These are phyloP conservation scores for Vanessa atalanta DNA, from an alignment of 1,140 invertebrate genomes.

Conservation along the genomic window DNA sequence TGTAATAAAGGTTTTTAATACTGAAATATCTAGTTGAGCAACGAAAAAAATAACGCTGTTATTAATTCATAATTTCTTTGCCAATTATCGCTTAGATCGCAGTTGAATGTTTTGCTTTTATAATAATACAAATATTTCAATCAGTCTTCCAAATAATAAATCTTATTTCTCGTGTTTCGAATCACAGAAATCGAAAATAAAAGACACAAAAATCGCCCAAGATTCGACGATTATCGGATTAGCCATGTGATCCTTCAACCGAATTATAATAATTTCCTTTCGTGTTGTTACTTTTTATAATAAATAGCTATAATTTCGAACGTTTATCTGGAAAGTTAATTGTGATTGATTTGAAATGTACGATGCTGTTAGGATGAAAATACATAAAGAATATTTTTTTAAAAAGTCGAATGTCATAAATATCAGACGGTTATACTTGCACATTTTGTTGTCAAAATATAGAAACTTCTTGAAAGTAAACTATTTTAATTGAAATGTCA, in stretches of 20 bases:
- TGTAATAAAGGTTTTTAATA: no score
- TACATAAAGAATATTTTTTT: background rate
- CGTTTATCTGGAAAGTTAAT: slow-evolving; percentile 39
- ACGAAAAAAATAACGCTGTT: no score
- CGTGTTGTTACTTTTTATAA: slow-evolving; percentile 40
- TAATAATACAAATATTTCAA: background rate
- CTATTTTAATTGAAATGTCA: no score
- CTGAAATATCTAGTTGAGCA: no score
- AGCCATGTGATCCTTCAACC: slow-evolving; percentile 53
- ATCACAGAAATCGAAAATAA: slow-evolving; percentile 13
- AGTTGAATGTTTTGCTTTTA: no score
- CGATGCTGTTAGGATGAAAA: background rate
- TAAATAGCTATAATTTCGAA: slow-evolving; percentile 18
- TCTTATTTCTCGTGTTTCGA: slow-evolving; percentile 14
- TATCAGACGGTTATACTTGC: no score
- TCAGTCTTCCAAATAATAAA: background rate
- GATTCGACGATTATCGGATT: slow-evolving; percentile 60
- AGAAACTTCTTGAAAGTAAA: no score
- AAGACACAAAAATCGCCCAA: slow-evolving; percentile 11
- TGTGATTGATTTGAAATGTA: slow-evolving; percentile 51
- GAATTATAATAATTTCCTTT: slow-evolving; percentile 66
- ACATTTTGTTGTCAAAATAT: no score
- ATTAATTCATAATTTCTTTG: no score
- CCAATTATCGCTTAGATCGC: no score
- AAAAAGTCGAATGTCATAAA: no score